A percentile compares a stretch with the other conserved stretches of the same genome.
phyloP scores from a whole-genome alignment of 2,113 vertebrate genomes.

The Labrus mixtus region DNA sequence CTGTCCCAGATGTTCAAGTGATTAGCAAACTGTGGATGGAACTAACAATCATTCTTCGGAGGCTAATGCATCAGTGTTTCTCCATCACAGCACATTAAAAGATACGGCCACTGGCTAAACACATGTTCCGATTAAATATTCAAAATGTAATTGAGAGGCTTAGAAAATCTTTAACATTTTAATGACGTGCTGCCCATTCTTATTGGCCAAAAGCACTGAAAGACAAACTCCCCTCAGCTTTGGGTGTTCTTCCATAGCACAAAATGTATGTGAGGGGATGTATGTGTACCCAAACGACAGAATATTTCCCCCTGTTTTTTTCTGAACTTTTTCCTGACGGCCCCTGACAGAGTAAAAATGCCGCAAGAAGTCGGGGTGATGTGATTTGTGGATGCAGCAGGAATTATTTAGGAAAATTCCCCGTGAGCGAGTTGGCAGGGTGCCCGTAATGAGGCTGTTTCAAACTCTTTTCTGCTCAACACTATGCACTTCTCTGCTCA shows the following conservation, averaged over 20 bases:
- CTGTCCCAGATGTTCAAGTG: slow-evolving; percentile 69
- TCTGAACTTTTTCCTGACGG: no score
- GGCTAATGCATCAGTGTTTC: slow-evolving; percentile 68
- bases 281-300: no score
- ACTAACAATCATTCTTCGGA: slow-evolving; percentile 77
- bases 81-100: slow-evolving; percentile 62
- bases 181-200: slow-evolving; percentile 40
- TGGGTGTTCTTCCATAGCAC: slow-evolving; percentile 12
- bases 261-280: no score
- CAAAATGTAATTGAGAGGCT: slow-evolving; percentile 62
- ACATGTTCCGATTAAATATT: slow-evolving; percentile 78
- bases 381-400: no score
- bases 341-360: no score
- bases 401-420: no score
- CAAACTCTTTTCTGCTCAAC: no score
- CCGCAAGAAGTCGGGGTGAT: no score
- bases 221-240: slow-evolving; percentile 22
- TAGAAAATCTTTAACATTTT: slow-evolving; percentile 63
- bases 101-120: slow-evolving; percentile 69
- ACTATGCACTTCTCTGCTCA: no score
- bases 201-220: slow-evolving; percentile 42
- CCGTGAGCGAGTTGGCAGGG: no score
- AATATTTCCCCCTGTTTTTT: no score
- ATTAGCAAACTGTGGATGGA: slow-evolving; percentile 62
- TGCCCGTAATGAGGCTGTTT: no score